Percentiles rank a stretch among this genome's conserved stretches.
Conservation (phyloP, 2,113 vertebrate genomes). For the Cathartes aura region DNA sequence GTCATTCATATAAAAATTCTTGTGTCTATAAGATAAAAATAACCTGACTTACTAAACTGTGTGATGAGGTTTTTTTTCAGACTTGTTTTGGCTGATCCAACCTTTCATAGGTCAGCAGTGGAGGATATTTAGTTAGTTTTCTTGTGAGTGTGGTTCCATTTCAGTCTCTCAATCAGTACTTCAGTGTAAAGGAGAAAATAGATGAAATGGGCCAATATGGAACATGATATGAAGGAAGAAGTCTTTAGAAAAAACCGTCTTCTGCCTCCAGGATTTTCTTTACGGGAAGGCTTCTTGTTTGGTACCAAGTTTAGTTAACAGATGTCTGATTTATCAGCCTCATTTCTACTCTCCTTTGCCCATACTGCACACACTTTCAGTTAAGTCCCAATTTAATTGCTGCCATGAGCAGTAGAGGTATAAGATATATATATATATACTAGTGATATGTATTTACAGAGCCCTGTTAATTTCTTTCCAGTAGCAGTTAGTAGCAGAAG, state of each 20-base stretch:
- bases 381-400: not conserved
- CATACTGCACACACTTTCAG: not conserved
- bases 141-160: not conserved
- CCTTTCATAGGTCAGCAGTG: not conserved
- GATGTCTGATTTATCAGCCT: not conserved
- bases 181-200: not conserved
- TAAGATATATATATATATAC: not conserved
- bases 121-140: not conserved
- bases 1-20: not conserved
- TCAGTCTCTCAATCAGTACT: not conserved
- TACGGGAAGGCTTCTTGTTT: not conserved
- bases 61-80: not conserved
- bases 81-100: not conserved
- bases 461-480: not conserved
- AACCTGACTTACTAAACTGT: not conserved
- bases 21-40: not conserved
- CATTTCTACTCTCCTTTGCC: not conserved
- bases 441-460: not conserved
- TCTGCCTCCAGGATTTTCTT: not conserved
- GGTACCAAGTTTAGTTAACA: not conserved
- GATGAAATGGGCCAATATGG: not conserved
- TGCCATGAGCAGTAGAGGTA: not conserved
- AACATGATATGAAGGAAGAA: not conserved
- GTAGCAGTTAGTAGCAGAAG: not conserved
- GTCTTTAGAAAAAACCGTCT: not conserved